These are phyloP conservation scores for Stenopsyche tienmushanensis DNA, from an alignment of 1,140 invertebrate genomes.

Conservation along the genomic window DNA sequence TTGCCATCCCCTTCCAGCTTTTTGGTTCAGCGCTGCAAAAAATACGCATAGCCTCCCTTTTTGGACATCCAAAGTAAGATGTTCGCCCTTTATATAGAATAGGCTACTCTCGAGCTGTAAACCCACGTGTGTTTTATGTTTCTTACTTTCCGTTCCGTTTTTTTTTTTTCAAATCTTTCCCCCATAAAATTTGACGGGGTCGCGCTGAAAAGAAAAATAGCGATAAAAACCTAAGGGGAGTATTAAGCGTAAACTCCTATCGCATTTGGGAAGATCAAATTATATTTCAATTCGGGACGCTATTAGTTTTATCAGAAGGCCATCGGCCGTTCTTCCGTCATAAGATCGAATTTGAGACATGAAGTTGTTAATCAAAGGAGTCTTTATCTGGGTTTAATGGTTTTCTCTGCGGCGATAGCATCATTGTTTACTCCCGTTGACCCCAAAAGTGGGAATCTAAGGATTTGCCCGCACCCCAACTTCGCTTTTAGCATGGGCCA, in stretches of 20 bases:
- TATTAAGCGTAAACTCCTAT: neutral
- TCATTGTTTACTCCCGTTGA: conserved; percentile 21
- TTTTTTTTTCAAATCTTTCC: conserved; percentile 32
- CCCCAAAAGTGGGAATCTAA: conserved; percentile 11
- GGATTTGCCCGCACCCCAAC: conserved; percentile 23
- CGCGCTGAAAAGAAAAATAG: conserved; percentile 3
- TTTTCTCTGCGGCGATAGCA: conserved; percentile 17
- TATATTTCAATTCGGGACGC: neutral
- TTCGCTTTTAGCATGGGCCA: conserved; percentile 26
- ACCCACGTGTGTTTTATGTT: conserved; percentile 35
- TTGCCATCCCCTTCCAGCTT: too few relatives aligned
- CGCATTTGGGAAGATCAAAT: neutral
- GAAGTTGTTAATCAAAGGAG: neutral
- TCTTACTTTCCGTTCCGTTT: conserved; percentile 24
- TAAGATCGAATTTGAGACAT: neutral
- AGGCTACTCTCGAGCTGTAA: conserved; percentile 22
- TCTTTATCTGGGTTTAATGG: conserved; percentile 3
- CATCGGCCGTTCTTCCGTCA: neutral
- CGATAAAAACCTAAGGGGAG: neutral
- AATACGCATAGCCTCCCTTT: too few relatives aligned
- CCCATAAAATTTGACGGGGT: conserved; percentile 26
- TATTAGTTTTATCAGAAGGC: neutral
- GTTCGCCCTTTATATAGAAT: conserved; percentile 24
- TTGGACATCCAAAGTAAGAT: too few relatives aligned
- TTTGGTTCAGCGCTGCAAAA: too few relatives aligned